phyloP scores from a whole-genome alignment of 1,140 invertebrate species.

The Papilio polytes region DNA sequence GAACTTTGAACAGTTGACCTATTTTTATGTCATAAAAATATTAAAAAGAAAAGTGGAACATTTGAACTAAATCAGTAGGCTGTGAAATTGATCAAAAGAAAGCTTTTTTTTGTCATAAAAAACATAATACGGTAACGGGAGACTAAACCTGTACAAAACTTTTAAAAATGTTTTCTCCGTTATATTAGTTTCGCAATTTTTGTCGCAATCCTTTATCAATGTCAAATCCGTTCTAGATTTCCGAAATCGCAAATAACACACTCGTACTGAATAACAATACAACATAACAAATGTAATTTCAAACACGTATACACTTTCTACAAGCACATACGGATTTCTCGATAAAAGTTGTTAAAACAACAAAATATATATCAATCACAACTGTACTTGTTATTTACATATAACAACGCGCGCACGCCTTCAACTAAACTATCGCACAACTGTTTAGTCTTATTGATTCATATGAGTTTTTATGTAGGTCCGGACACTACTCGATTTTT shows the following conservation, averaged over 20 bases:
- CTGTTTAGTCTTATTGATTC: no score
- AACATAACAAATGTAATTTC: slow-evolving; percentile 1
- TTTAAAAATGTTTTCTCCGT: neutral
- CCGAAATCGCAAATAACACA: slow-evolving; percentile 28
- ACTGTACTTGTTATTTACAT: no score
- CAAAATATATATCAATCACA: neutral
- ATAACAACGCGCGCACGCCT: no score
- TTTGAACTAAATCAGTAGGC: neutral
- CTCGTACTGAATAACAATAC: neutral
- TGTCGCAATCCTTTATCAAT: neutral
- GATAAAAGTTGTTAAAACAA: neutral
- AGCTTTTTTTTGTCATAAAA: neutral
- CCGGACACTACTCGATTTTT: no score
- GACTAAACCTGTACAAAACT: neutral
- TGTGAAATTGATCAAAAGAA: slow-evolving; percentile 6
- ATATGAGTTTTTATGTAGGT: no score
- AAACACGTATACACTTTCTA: slow-evolving; percentile 22
- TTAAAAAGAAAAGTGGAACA: neutral
- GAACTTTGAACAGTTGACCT: slow-evolving; percentile 14
- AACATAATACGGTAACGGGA: neutral
- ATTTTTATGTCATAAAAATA: neutral
- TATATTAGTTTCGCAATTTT: neutral
- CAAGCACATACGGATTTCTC: neutral
- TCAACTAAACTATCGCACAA: no score
- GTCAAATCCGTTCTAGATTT: slow-evolving; percentile 28